Conservation (phyloP, 1,140 invertebrate genomes). For the Drosophila sp. region DNA sequence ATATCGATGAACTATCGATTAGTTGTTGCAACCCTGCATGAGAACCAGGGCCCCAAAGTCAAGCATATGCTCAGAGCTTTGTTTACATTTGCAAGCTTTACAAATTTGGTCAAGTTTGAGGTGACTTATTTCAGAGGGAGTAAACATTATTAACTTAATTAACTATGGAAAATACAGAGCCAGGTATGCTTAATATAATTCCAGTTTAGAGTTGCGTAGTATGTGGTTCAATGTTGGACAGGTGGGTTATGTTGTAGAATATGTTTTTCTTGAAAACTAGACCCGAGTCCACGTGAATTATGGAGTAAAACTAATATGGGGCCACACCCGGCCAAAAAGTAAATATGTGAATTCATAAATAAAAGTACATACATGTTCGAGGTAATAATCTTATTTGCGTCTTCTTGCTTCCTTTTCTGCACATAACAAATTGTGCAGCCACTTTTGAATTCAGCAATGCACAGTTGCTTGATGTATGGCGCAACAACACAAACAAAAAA, state of each 20-base stretch:
- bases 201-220: too few species aligned
- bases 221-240: background rate
- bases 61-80: background rate
- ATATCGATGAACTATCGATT: background rate
- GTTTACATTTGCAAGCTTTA: too few species aligned
- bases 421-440: background rate
- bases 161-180: background rate
- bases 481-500: background rate
- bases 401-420: background rate
- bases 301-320: background rate
- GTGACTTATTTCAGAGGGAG: background rate
- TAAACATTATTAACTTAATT: background rate
- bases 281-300: background rate
- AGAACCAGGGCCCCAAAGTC: background rate
- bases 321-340: background rate
- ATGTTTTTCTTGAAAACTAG: background rate
- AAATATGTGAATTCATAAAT: background rate
- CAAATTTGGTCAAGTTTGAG: too few species aligned
- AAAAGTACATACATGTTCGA: background rate
- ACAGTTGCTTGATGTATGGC: conserved; percentile 4
- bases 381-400: background rate
- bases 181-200: background rate
- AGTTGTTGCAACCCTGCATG: background rate
- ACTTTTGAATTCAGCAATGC: conserved; percentile 1
- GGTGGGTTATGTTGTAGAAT: background rate